Conservation (phyloP, 2,797 vertebrate genomes). For the Sebastolobus alascanus region DNA sequence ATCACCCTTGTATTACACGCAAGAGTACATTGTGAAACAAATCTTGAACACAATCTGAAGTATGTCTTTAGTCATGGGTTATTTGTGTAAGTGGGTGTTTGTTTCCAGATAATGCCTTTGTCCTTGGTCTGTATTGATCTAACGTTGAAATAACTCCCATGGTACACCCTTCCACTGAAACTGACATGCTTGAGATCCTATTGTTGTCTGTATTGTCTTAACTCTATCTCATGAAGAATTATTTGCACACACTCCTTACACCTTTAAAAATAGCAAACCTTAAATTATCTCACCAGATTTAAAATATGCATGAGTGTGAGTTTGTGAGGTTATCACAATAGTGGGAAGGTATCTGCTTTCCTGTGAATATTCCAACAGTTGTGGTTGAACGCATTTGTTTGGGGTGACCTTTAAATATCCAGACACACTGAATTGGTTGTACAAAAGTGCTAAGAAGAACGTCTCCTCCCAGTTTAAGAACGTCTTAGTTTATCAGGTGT, state of each 20-base stretch:
- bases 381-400: slow-evolving; percentile 41
- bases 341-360: slow-evolving; percentile 23
- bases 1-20: neutral
- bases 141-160: neutral
- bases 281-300: slow-evolving; percentile 9
- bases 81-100: neutral
- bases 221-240: slow-evolving; percentile 5
- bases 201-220: slow-evolving; percentile 29
- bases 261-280: slow-evolving; percentile 23
- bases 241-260: slow-evolving; percentile 21
- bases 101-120: slow-evolving; percentile 4
- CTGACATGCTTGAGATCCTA: neutral
- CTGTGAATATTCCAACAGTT: slow-evolving; percentile 23
- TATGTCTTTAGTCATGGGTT: neutral
- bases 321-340: slow-evolving; percentile 24
- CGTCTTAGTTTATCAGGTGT: slow-evolving; percentile 26
- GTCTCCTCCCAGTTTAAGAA: slow-evolving; percentile 48
- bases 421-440: slow-evolving; percentile 3
- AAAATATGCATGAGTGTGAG: neutral
- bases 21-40: neutral
- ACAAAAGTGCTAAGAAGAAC: slow-evolving; percentile 29
- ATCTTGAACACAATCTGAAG: neutral
- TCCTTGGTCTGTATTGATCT: neutral
- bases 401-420: slow-evolving; percentile 53
- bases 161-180: neutral